phyloP scores from a whole-genome alignment of 2,888 invertebrate species.

The Scelioninae gen. 1 region DNA sequence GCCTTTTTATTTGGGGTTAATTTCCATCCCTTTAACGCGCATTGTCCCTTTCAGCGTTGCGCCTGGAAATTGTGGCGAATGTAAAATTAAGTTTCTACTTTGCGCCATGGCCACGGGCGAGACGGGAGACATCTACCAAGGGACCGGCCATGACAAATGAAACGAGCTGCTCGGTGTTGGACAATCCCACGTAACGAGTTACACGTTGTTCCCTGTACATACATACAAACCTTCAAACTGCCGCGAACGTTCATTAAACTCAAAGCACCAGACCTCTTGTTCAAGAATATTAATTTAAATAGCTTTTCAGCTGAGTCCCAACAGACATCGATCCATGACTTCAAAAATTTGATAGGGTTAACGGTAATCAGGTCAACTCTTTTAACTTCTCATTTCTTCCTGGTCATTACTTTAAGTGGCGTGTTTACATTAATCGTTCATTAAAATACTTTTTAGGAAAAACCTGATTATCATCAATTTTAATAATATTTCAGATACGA shows the following conservation, averaged over 20 bases:
- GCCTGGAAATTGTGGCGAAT: conserved; percentile 65
- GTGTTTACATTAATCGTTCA: background rate
- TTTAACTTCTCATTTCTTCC: no score
- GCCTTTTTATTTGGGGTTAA: conserved; percentile 46
- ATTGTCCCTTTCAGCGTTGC: conserved; percentile 30
- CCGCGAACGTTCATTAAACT: conserved; percentile 36
- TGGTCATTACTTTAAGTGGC: no score
- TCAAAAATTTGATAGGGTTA: no score
- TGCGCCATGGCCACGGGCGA: conserved; percentile 55
- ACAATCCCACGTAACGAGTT: conserved; percentile 69
- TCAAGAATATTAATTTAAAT: conserved; percentile 26
- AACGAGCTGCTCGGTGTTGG: conserved; percentile 68
- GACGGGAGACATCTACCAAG: conserved; percentile 70
- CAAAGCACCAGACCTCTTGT: conserved; percentile 13
- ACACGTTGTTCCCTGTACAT: conserved; percentile 49
- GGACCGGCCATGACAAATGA: conserved; percentile 74
- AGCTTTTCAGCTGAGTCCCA: background rate
- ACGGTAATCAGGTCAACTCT: no score
- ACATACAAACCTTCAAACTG: conserved; percentile 27
- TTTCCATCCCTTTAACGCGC: conserved; percentile 64
- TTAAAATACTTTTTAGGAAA: conserved; percentile 1
- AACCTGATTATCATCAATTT: no score
- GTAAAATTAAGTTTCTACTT: conserved; percentile 72
- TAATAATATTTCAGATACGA: no score
- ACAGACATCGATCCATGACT: background rate